Conservation (phyloP, 2,797 vertebrate genomes). For the Periparus ater region DNA sequence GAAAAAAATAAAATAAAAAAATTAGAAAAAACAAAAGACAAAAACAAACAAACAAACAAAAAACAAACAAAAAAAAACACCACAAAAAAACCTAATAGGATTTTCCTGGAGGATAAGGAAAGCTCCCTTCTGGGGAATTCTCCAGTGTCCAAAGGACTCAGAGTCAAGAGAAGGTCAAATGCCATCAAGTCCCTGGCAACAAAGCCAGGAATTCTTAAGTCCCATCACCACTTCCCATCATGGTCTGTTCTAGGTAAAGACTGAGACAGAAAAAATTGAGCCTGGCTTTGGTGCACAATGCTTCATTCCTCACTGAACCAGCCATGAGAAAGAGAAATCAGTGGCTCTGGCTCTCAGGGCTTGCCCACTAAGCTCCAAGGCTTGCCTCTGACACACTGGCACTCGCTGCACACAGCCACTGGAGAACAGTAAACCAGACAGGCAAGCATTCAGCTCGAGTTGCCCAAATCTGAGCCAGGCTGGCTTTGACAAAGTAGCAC, state of each 20-base stretch:
- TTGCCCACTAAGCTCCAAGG: neutral
- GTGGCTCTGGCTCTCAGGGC: neutral
- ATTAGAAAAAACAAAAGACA: neutral
- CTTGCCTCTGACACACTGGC: neutral
- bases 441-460: accelerated
- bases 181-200: neutral
- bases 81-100: too few relatives aligned
- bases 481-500: neutral
- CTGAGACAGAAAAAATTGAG: neutral
- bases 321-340: neutral
- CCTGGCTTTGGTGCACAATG: neutral
- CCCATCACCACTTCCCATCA: neutral
- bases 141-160: neutral
- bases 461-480: neutral
- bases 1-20: too few relatives aligned
- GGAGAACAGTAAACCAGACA: neutral
- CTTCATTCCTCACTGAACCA: neutral
- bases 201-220: neutral
- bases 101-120: neutral
- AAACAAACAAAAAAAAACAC: neutral
- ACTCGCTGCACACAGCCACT: accelerated
- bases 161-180: neutral
- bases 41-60: too few relatives aligned
- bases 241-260: neutral
- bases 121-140: neutral